phyloP scores from a whole-genome alignment of 2,888 invertebrate species.

The Anodontia alba region DNA sequence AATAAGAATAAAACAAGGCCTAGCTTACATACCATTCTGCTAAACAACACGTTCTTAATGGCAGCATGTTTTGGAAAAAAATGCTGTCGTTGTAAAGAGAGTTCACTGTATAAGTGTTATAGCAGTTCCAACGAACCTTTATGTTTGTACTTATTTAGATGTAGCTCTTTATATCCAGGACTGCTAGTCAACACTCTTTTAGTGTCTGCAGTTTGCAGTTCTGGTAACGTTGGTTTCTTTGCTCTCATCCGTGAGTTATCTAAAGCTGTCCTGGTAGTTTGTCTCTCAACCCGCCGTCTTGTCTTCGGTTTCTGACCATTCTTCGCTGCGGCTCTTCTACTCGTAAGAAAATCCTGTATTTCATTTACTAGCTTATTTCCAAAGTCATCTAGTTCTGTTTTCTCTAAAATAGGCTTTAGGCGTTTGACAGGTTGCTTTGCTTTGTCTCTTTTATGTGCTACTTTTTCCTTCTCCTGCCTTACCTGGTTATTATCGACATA shows the following conservation, averaged over 20 bases:
- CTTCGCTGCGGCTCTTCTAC: background rate
- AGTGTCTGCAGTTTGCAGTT: background rate
- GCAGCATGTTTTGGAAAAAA: no score
- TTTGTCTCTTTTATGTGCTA: background rate
- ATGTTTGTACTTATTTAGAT: constrained; percentile 28
- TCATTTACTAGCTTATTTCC: background rate
- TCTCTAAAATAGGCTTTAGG: background rate
- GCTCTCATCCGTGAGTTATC: constrained; percentile 31
- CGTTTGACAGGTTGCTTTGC: background rate
- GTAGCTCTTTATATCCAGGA: constrained; percentile 49
- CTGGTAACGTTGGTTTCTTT: constrained; percentile 7
- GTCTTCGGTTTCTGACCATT: background rate
- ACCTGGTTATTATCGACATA: constrained; percentile 39
- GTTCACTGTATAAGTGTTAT: no score
- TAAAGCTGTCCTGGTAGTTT: constrained; percentile 18
- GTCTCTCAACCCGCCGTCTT: constrained; percentile 22
- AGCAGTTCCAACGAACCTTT: background rate
- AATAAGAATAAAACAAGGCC: no score
- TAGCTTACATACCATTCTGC: no score
- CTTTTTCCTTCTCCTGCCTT: background rate
- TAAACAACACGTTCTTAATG: no score
- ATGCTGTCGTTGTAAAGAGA: no score
- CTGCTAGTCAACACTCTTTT: constrained; percentile 21
- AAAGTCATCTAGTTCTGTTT: background rate
- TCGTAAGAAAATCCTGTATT: constrained; percentile 11